Evolutionary conservation across 2,113 vertebrate species (phyloP).

Genomic region (Empidonax traillii): DNA sequence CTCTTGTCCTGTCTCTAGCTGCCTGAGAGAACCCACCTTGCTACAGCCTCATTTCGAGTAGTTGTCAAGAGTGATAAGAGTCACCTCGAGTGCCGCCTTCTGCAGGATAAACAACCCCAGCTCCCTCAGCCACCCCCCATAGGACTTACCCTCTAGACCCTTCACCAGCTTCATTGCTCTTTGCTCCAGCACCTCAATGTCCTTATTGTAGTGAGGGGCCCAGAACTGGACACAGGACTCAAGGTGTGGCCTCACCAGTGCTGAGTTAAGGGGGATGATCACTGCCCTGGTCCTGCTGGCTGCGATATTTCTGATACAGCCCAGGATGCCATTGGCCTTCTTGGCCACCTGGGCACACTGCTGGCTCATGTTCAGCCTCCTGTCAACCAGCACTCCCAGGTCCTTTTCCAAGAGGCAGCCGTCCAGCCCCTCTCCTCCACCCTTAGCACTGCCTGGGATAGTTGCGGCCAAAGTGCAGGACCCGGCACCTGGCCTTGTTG

Average conservation of each 20-base stretch:
- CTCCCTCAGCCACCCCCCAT: neutral
- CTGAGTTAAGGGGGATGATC: neutral
- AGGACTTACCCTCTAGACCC: neutral
- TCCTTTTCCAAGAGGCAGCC: neutral
- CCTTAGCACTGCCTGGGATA: neutral
- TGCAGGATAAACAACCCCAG: neutral
- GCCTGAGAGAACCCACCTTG: neutral
- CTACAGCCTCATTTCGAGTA: neutral
- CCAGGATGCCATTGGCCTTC: neutral
- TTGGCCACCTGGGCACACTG: neutral
- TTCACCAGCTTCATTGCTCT: neutral
- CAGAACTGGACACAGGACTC: neutral
- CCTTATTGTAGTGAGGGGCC: neutral
- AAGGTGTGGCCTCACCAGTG: neutral
- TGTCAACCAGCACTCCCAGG: neutral
- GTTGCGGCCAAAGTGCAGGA: neutral
- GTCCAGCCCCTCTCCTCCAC: neutral
- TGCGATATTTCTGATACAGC: neutral
- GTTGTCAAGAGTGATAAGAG: neutral
- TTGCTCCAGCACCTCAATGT: neutral
- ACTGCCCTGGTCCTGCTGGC: neutral
- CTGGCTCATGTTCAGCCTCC: neutral
- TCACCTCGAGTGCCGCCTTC: neutral
- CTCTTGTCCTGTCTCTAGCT: neutral
- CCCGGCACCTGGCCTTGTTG: neutral